Base-by-base conservation (phyloP, 2,797 vertebrate genomes). In the Hozukius guyotensis region DNA sequence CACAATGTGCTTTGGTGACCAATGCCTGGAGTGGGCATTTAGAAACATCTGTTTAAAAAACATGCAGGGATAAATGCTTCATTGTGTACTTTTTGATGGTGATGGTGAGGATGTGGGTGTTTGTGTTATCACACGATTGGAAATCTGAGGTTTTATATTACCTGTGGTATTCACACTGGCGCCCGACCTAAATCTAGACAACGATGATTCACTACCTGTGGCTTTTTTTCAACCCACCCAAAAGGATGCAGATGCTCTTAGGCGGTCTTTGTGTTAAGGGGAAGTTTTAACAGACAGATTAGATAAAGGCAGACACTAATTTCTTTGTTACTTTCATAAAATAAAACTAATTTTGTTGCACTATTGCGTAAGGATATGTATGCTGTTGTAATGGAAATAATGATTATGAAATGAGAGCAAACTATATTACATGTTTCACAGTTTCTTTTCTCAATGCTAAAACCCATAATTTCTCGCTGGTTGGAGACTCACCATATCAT, bases 111-210 rank as follows among this genome's bases (percentile, higher is more conserved):
- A 81, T 60, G 78, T 78, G 75, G 78, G 85, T 93, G 87, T 87
- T 85, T 69, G 75, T 69, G 20, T 68, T 87, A 91, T 92, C 89
- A 80, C 76, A 81, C 86, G 64, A 83, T 80, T 67, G 62, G 34
- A 55, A 86, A 81, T 81, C 55, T 75, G 83, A 78, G 89, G 91
- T 88, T 90, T 92, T 86, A 66, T 70, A 72, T 95, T 93, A 94
- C 88, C 81, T 77, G 78, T 85, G 87, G 84, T 89, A 90, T 93
- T 93, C 87, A 82, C 88, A 88, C 74, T 81, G 79, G 84, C 56
- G 77, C 84, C 89, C 73, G 76, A 85, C 71, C 81, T 62, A 72
- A 77, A 84, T 81, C 75, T 77, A 82, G 88, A 87, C 84, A 85
- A 84, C 88, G 86, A 75, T 92, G 86, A 94, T 81, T 95, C 93